Evolutionary conservation across 2,888 invertebrate species (phyloP).

Genomic region (Mactromeris polynyma): DNA sequence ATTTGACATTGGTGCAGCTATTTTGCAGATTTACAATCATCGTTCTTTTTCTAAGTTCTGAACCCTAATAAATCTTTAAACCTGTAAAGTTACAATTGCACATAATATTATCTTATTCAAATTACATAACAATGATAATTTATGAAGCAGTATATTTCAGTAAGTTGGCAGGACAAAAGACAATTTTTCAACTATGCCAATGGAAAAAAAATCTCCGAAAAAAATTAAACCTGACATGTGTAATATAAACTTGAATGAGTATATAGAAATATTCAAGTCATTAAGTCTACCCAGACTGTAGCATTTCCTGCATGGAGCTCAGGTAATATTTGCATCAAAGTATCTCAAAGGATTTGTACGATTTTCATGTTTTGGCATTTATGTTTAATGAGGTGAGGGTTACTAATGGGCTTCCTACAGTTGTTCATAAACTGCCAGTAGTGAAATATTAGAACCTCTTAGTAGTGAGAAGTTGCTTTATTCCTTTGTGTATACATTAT

Average conservation of each 20-base stretch:
- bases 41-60: too few species aligned
- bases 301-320: slow-evolving; percentile 6
- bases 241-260: not conserved
- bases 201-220: not conserved
- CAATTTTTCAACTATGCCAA: not conserved
- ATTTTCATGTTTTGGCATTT: slow-evolving; percentile 47
- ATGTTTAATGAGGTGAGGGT: slow-evolving; percentile 25
- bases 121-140: too few species aligned
- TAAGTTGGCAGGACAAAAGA: too few species aligned
- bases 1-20: too few species aligned
- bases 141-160: too few species aligned
- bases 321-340: slow-evolving; percentile 31
- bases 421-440: not conserved
- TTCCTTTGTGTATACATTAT: not conserved
- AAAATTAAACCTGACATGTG: not conserved
- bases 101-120: too few species aligned
- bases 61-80: too few species aligned
- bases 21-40: too few species aligned
- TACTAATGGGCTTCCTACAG: not conserved
- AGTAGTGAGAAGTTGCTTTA: not conserved
- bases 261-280: not conserved
- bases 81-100: too few species aligned
- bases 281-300: not conserved
- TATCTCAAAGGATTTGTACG: slow-evolving; percentile 25
- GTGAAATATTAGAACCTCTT: not conserved